Base-by-base conservation (phyloP, 2,113 vertebrate genomes). In the Corythaixoides concolor region DNA sequence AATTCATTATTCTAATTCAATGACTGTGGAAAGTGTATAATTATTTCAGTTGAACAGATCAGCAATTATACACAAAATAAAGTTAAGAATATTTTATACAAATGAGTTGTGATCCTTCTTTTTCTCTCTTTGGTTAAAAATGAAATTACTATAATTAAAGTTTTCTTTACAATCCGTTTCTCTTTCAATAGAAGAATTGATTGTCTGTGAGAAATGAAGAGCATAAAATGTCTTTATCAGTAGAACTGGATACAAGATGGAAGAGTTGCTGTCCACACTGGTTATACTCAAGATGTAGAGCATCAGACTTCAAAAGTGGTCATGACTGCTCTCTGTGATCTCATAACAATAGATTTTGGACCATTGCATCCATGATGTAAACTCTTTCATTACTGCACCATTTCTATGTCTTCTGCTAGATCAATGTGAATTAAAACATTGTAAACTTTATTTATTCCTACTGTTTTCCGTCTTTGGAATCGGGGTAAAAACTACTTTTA, bases 21-120 rank as follows among this genome's bases (percentile, higher is more conserved):
- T 58, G 33, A 62, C 56, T 85, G n/a, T 69, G 35, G 70, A 79
- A 91, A 88, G 37, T 74, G 12, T 78, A 39, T 72, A 78, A 85
- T 91, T 92, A 83, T 95, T 86, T 94, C 96, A 78, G 94, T 67
- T 89, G 83, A 74, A 63, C n/a, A 93, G 45, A 84, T 52, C 55
- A 94, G 55, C 50, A 78, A 35, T 81, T 93, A 90, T 85, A 55
- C 33, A 58, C 55, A 81, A 80, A 89, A 88, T 91, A 86, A 93
- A 92, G 33, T 88, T 41, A 84, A 68, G 81, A 90, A 58, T 89
- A 88, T 91, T 92, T 88, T 77, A 33, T 83, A 75, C 49, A 93
- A 92, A 95, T 74, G 22, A 90, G 82, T 55, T 56, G 12, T 20
- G 52, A 95, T 67, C 30, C 20, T 92, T 49, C 28, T 81, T 75